Evolutionary conservation across 2,113 vertebrate species (phyloP), one percentile per base, ranked within the genome.

Genomic region (Malurus cyaneus): DNA sequence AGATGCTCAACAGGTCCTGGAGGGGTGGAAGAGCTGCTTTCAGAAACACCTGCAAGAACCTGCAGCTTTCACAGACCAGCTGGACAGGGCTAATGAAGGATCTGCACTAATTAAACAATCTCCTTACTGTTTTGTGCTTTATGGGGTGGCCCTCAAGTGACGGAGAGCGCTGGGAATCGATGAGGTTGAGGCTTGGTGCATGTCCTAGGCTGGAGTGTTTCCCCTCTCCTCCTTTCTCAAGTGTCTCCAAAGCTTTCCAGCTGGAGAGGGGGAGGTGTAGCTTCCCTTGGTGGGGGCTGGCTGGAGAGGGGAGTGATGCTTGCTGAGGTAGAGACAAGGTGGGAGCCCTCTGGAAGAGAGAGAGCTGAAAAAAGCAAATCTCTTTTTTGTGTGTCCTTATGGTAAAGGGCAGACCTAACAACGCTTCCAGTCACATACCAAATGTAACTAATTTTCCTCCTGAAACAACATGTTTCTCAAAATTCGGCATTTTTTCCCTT

Each of bases 371-470:
- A 31, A 10, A 47, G 26, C 2, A 0, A 3, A 26, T 32, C 3
- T 0, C 24, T 44, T 9, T 23, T 60, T 36, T 50, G 9, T 17
- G 10, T 61, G 66, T 56, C 44, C 21, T 80, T 8, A 2, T 19
- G 11, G 23, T 47, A 32, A 53, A 46, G 12, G n/a, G 25, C 4
- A 44, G 44, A 36, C 11, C 6, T 3, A 13, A 18, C 0, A 0
- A 49, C 14, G 11, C 8, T 60, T 66, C 18, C 26, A 14, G 8
- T 47, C 34, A 64, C 6, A 4, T 21, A 49, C 10, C 31, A 41
- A 31, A 64, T 72, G 18, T 20, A 31, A 36, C 4, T 53, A 20
- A 3, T 1, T 4, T 1, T 12, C 4, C 6, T 41, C 11, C 29
- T 61, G 53, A 57, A 80, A 34, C 18, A 32, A 57, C 4, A 0